Evolutionary conservation across 2,113 vertebrate genomes (phyloP).

Genomic region (Rhynchopsitta pachyrhyncha): DNA sequence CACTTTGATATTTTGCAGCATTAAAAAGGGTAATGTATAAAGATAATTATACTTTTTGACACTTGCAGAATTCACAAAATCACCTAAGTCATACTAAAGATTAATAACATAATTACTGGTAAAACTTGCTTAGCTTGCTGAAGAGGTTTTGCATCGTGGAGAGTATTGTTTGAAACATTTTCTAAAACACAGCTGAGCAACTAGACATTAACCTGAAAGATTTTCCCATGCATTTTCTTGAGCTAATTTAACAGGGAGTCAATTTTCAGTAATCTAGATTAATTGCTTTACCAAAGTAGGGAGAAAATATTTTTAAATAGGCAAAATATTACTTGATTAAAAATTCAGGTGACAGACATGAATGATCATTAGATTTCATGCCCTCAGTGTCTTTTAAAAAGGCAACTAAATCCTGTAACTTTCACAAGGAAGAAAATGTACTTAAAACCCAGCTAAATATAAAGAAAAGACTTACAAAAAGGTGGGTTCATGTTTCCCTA

Average conservation of each 20-base stretch:
- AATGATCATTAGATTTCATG: neutral
- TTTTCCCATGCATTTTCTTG: conserved; percentile 55
- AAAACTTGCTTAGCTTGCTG: conserved; percentile 44
- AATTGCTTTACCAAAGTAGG: neutral
- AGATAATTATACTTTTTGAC: neutral
- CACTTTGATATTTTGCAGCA: neutral
- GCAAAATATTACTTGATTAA: neutral
- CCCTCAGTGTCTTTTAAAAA: neutral
- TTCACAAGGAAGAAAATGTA: neutral
- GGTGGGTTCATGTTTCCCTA: neutral
- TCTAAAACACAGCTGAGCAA: neutral
- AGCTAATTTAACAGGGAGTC: conserved; percentile 12
- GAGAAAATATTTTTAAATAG: conserved; percentile 18
- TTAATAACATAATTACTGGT: conserved; percentile 37
- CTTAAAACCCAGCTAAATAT: neutral
- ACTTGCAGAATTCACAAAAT: neutral
- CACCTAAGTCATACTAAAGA: neutral
- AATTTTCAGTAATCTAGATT: conserved; percentile 26
- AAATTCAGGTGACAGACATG: neutral
- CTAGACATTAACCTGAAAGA: neutral
- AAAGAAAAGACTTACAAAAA: neutral
- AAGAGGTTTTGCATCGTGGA: conserved; percentile 13
- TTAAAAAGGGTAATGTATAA: neutral
- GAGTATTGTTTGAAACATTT: neutral
- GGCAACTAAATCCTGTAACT: neutral